phyloP scores from a whole-genome alignment of 1,140 invertebrate species.

The Metopolophium dirhodum region DNA sequence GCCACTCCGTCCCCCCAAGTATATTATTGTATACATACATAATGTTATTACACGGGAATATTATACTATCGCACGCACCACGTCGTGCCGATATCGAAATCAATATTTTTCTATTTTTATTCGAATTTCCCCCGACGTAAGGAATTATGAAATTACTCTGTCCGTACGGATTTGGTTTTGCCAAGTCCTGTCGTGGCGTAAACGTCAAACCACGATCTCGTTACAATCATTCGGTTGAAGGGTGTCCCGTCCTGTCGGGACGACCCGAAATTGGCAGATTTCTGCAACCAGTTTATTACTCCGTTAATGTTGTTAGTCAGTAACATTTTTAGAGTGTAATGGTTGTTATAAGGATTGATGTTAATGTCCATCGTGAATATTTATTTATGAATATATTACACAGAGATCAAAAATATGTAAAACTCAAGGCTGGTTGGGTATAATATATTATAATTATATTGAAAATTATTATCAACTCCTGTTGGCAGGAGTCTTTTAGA shows the following conservation, averaged over 20 bases:
- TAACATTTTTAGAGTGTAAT: not conserved
- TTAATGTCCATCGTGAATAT: not conserved
- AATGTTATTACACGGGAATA: not conserved
- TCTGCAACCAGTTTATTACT: not conserved
- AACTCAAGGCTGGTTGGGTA: not conserved
- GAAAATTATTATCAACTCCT: not conserved
- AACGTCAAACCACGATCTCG: not conserved
- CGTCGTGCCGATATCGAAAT: not conserved
- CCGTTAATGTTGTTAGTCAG: not conserved
- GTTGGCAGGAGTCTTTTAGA: not conserved
- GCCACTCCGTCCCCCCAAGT: too few species aligned
- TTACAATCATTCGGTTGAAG: not conserved
- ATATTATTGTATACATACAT: too few species aligned
- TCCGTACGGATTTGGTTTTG: not conserved
- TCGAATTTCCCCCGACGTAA: not conserved
- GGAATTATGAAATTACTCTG: not conserved
- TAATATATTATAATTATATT: not conserved
- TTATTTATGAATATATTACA: not conserved
- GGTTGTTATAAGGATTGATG: not conserved
- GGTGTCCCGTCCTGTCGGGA: not conserved
- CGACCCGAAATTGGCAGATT: not conserved
- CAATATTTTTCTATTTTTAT: not conserved
- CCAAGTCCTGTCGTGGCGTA: not conserved
- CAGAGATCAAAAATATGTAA: not conserved
- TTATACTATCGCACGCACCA: not conserved